A percentile compares a stretch with the other conserved stretches of the same genome.
These are phyloP conservation scores for Oophaga sylvatica DNA, from an alignment of 2,797 vertebrate species.

Conservation along the genomic window DNA sequence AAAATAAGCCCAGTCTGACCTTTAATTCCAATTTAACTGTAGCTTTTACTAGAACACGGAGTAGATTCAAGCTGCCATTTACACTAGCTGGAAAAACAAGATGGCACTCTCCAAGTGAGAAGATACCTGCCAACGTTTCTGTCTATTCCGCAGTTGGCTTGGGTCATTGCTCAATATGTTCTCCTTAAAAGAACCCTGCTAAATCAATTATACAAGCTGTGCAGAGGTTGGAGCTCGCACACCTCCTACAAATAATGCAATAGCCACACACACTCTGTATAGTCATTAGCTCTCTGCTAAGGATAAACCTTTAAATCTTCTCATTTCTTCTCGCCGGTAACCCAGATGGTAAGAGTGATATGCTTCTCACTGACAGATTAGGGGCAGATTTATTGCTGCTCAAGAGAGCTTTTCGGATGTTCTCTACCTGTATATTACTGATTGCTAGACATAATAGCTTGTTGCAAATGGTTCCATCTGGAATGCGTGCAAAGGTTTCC, in stretches of 20 bases:
- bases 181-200: neutral
- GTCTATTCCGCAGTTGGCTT: neutral
- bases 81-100: neutral
- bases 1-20: too few relatives aligned
- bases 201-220: neutral
- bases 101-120: neutral
- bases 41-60: neutral
- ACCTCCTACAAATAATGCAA: conserved; percentile 1
- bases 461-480: conserved; percentile 49
- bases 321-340: conserved; percentile 23
- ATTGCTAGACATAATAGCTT: conserved; percentile 50
- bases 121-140: neutral
- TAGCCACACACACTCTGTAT: neutral
- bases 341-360: conserved; percentile 54
- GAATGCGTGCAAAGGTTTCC: conserved; percentile 45
- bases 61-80: neutral
- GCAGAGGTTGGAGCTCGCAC: neutral
- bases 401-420: conserved; percentile 53
- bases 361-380: conserved; percentile 36
- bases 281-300: conserved; percentile 22
- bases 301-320: conserved; percentile 40
- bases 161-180: neutral
- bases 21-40: neutral
- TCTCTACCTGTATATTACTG: conserved; percentile 53
- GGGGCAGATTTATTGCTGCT: conserved; percentile 48